Percentiles rank a stretch among this genome's conserved stretches.
Evolutionary conservation across 2,888 invertebrate genomes (phyloP).

Genomic region (Aporophyla lueneburgensis): DNA sequence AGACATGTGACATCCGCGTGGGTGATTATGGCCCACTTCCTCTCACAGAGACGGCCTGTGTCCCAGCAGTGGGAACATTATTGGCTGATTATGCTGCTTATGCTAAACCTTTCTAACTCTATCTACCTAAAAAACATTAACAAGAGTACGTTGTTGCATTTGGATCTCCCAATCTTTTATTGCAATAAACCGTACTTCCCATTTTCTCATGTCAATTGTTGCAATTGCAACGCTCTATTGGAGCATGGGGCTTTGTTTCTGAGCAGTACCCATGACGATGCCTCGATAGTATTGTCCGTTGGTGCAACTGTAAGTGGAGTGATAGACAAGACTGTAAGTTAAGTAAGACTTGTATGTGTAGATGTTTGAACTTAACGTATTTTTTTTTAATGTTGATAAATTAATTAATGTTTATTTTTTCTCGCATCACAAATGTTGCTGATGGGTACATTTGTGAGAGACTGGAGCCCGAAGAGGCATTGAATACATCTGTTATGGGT

Average conservation of each 20-base stretch:
- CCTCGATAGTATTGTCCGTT: conserved; percentile 67
- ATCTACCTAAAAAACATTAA: neutral
- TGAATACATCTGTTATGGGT: no score
- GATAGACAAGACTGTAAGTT: conserved; percentile 51
- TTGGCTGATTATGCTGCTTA: no score
- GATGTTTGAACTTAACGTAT: neutral
- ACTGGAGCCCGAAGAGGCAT: no score
- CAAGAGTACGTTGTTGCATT: neutral
- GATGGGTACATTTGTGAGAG: no score
- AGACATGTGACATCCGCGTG: no score
- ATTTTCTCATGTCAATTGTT: conserved; percentile 88
- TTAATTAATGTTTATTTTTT: no score
- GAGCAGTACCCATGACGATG: conserved; percentile 80
- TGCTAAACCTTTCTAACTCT: neutral
- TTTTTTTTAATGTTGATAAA: no score
- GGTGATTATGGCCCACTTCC: no score
- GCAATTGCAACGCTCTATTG: conserved; percentile 88
- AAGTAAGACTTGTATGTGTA: conserved; percentile 24
- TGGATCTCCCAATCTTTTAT: conserved; percentile 30
- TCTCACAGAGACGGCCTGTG: no score
- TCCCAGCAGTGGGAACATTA: no score
- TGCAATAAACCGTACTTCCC: conserved; percentile 63
- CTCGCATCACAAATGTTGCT: no score
- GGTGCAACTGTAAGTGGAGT: conserved; percentile 37
- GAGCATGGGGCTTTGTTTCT: conserved; percentile 86